A percentile compares a stretch with the other conserved stretches of the same genome.
Conservation (phyloP, 2,113 vertebrate species). For the Daphoenositta chrysoptera region DNA sequence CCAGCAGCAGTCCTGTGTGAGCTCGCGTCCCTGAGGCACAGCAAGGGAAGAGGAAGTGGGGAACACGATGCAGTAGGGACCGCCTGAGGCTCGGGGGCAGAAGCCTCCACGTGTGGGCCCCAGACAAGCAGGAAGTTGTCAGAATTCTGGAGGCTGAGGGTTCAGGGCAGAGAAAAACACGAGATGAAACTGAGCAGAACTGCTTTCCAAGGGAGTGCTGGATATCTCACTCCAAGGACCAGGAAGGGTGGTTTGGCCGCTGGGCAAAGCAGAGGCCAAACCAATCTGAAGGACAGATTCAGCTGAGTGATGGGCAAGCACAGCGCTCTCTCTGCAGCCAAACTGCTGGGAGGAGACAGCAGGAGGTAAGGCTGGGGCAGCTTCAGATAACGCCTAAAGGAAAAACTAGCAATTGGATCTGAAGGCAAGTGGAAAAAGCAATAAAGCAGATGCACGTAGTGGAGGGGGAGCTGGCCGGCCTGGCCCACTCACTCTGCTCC, state of each 20-base stretch:
- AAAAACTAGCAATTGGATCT: background rate
- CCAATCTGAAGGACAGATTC: background rate
- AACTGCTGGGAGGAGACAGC: background rate
- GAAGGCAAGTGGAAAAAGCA: background rate
- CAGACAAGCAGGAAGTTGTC: background rate
- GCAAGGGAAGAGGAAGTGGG: background rate
- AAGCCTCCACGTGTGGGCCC: background rate
- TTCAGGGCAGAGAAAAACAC: background rate
- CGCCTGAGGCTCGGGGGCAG: background rate
- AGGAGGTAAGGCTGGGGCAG: background rate
- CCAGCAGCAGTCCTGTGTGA: background rate
- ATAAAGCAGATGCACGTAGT: background rate
- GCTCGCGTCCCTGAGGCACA: background rate
- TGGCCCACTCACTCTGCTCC: background rate
- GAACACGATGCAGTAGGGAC: background rate
- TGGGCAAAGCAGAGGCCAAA: background rate
- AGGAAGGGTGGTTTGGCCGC: background rate
- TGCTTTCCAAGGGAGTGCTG: background rate
- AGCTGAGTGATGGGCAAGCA: background rate
- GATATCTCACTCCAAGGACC: background rate
- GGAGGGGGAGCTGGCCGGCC: rapidly evolving
- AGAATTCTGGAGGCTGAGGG: background rate
- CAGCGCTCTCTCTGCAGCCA: background rate
- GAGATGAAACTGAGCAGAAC: background rate
- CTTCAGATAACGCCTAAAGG: background rate